Conservation (phyloP, 2,113 vertebrate genomes). For the Pomatostomus ruficeps region DNA sequence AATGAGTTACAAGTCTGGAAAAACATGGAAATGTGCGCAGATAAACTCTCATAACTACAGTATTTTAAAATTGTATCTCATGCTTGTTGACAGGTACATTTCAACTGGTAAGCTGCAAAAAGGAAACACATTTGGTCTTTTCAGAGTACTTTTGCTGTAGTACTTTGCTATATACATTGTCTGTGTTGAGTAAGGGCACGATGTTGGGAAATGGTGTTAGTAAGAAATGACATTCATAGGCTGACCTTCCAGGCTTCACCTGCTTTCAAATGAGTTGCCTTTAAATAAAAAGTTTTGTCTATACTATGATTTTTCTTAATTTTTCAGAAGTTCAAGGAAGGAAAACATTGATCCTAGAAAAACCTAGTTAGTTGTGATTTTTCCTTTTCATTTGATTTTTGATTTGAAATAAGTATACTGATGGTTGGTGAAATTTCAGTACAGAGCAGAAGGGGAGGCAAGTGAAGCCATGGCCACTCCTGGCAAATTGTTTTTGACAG, state of each 20-base stretch:
- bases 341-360: neutral
- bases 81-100: neutral
- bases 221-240: neutral
- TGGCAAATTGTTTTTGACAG: neutral
- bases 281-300: neutral
- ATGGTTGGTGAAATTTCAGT: neutral
- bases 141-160: neutral
- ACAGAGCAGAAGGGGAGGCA: neutral
- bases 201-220: neutral
- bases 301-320: neutral
- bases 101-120: neutral
- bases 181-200: accelerated
- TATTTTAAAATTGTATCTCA: neutral
- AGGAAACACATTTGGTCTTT: neutral
- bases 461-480: neutral
- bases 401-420: neutral
- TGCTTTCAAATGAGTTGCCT: neutral
- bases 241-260: neutral
- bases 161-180: neutral
- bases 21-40: neutral
- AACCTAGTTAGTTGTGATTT: neutral
- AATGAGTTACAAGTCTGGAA: neutral
- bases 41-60: neutral
- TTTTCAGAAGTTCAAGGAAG: neutral
- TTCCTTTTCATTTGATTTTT: neutral